These are phyloP conservation scores for cat (Felis catus) DNA, from an alignment of 2,113 vertebrate species.

Conservation along the genomic window F.catus_Fca126_mat1.0 CM031414.1:132722001-132722500, in stretches of 20 bases:
- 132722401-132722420: too few species aligned
- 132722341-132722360: not conserved
- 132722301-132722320: not conserved
- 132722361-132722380: fast-evolving
- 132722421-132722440: not conserved
- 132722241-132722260: not conserved
- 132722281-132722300: not conserved
- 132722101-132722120: not conserved
- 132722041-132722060: not conserved
- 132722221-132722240: fast-evolving
- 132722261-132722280: too few species aligned
- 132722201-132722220: not conserved
- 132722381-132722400: not conserved
- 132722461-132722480: not conserved
- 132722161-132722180: not conserved
- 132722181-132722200: not conserved
- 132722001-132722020: not conserved
- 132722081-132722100: not conserved
- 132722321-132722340: too few species aligned
- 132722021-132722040: not conserved
- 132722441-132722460: not conserved
- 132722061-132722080: not conserved
- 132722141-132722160: not conserved
- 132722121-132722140: not conserved
- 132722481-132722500: not conserved